phyloP scores from a whole-genome alignment of 2,797 vertebrate genomes.

The Myotis pilosus region DNA sequence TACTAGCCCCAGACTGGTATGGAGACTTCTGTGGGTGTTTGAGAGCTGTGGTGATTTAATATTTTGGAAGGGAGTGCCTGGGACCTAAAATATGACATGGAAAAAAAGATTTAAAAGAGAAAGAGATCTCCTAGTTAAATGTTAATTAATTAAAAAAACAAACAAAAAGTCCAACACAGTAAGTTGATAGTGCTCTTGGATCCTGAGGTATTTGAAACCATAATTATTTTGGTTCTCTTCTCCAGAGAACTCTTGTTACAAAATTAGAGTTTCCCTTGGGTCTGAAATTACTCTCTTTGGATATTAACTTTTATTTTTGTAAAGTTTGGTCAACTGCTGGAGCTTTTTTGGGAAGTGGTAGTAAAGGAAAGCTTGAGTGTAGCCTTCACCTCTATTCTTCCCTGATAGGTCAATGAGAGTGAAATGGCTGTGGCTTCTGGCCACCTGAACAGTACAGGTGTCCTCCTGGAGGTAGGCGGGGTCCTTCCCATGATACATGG shows the following conservation, averaged over 20 bases:
- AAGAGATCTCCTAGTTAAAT: constrained; percentile 63
- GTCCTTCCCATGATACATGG: constrained; percentile 89
- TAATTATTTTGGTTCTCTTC: constrained; percentile 67
- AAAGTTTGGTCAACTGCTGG: constrained; percentile 49
- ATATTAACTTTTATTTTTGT: constrained; percentile 63
- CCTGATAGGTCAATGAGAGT: constrained; percentile 90
- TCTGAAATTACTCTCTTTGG: constrained; percentile 62
- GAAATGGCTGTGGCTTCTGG: constrained; percentile 88
- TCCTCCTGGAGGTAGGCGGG: constrained; percentile 88
- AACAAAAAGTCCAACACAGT: not conserved
- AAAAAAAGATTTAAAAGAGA: constrained; percentile 52
- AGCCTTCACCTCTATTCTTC: constrained; percentile 81
- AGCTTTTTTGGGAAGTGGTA: constrained; percentile 66
- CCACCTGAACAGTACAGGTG: constrained; percentile 86
- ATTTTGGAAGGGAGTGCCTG: constrained; percentile 78
- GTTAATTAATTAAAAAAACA: constrained; percentile 5
- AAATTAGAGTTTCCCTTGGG: constrained; percentile 60
- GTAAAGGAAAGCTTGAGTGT: constrained; percentile 63
- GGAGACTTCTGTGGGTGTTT: constrained; percentile 86
- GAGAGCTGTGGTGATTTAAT: constrained; percentile 78
- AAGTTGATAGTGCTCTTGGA: constrained; percentile 52
- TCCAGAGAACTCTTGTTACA: constrained; percentile 62
- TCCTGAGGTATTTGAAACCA: constrained; percentile 65
- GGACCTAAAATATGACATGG: constrained; percentile 71
- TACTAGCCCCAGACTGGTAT: constrained; percentile 96